Evolutionary conservation across 2,797 vertebrate genomes (phyloP).

Genomic region (Molossus alvarezi): DNA sequence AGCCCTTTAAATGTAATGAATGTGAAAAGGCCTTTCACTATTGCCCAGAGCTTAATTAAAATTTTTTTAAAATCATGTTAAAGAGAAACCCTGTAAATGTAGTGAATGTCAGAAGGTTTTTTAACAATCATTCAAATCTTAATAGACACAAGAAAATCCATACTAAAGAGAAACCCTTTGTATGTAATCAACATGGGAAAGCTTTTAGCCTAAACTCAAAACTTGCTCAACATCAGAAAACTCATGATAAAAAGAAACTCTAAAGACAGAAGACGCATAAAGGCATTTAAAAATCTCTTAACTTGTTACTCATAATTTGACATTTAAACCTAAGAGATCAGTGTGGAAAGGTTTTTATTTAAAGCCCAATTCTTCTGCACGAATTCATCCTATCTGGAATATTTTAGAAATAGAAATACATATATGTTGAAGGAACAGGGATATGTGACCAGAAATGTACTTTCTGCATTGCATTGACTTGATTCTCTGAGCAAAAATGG

Average conservation of each 20-base stretch:
- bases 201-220: slow-evolving; percentile 67
- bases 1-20: not conserved
- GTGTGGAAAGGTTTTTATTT: not conserved
- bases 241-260: slow-evolving; percentile 49
- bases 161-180: slow-evolving; percentile 49
- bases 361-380: not conserved
- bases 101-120: slow-evolving; percentile 60
- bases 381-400: not conserved
- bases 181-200: slow-evolving; percentile 62
- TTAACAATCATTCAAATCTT: slow-evolving; percentile 68
- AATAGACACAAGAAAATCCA: slow-evolving; percentile 69
- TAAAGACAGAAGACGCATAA: not conserved
- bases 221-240: slow-evolving; percentile 57
- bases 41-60: not conserved
- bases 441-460: not conserved
- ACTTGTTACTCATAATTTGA: not conserved
- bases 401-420: not conserved
- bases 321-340: not conserved
- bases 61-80: slow-evolving; percentile 42
- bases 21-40: slow-evolving; percentile 49
- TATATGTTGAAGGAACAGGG: not conserved
- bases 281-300: not conserved
- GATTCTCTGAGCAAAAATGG: not conserved
- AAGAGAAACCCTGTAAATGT: slow-evolving; percentile 58
- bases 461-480: not conserved